Evolutionary conservation across 1,140 invertebrate genomes (phyloP).

Genomic region (Heliconius eleuchia): DNA sequence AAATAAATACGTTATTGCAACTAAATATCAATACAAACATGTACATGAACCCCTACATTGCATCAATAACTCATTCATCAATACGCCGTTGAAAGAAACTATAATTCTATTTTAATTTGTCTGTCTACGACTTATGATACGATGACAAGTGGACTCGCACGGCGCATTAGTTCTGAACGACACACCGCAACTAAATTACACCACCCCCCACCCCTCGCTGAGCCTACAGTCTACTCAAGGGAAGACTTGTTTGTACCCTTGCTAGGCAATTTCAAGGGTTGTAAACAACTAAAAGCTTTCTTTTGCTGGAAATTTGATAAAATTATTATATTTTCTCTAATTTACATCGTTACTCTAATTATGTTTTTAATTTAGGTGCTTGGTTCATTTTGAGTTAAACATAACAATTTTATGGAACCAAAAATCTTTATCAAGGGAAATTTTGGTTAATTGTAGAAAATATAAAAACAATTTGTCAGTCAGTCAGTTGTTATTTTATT

Average conservation of each 20-base stretch:
- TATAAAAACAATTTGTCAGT: not conserved
- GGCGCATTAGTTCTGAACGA: slow-evolving; percentile 51
- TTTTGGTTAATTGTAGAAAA: not conserved
- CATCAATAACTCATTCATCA: not conserved
- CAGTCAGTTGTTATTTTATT: not conserved
- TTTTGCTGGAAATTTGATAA: not conserved
- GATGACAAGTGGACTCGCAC: slow-evolving; percentile 37
- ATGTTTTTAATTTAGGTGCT: not conserved
- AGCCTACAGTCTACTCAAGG: slow-evolving; percentile 34
- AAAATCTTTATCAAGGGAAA: not conserved
- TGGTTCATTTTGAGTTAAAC: too few species aligned
- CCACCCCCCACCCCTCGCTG: slow-evolving; percentile 23
- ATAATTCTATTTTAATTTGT: slow-evolving; percentile 6
- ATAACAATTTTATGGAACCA: too few species aligned
- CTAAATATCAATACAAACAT: too few species aligned
- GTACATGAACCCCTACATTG: not conserved
- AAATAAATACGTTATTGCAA: not conserved
- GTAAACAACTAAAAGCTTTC: slow-evolving; percentile 35
- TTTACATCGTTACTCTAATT: not conserved
- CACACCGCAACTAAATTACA: slow-evolving; percentile 55
- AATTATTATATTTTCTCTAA: not conserved
- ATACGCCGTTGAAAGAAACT: not conserved
- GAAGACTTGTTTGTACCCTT: slow-evolving; percentile 44
- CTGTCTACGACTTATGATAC: slow-evolving; percentile 17
- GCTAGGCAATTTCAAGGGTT: slow-evolving; percentile 34